Base-by-base conservation (phyloP, 2,888 invertebrate species). In the Melanostoma mellinum region DNA sequence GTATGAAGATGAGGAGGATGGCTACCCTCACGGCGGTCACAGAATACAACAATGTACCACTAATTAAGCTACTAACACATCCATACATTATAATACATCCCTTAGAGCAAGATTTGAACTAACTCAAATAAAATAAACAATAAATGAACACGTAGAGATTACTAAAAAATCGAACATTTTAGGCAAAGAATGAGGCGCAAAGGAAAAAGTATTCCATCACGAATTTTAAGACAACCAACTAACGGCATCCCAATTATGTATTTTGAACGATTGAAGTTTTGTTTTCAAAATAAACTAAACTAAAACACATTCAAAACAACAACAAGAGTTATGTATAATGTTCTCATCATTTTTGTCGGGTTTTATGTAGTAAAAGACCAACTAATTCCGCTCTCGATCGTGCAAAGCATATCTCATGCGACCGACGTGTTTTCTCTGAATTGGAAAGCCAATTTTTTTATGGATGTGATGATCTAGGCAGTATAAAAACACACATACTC, bases 1-100 rank as follows among this genome's bases (percentile, higher is more conserved):
- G 0, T 96, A 96, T 87, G 95, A 95, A 67, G 97, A 97, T 88
- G 96, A 96, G 86, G 97, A 97, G 86, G 94, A 94, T 63, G 94
- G 94, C 48, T 94, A 94, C 32, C 78, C 74, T 55, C 89, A 89
- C 68, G 92, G 93, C 63, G 93, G 94, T 50, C 94, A 94, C 82
- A 93, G 94, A 87, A 93, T 94, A 89, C 94, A 94, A 88, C 96
- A 97, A 90, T 97, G 97, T 92, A 94, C 96, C 88, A 95, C 96
- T 85, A 93, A 94, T 91, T 95, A 94, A 92, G 88, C 89, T 78
- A 77, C 77, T 85, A 81, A 76, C 60, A 71, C 79, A 84, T 84
- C 84, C 79, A 84, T 84, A 61, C 84, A 84, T 79, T 67, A 84
- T 74, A 53, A 84, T 84, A 84, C 84, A 84, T 84, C 84, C 84